phyloP scores from a whole-genome alignment of 2,797 vertebrate species.

The Rallus crepitans region DNA sequence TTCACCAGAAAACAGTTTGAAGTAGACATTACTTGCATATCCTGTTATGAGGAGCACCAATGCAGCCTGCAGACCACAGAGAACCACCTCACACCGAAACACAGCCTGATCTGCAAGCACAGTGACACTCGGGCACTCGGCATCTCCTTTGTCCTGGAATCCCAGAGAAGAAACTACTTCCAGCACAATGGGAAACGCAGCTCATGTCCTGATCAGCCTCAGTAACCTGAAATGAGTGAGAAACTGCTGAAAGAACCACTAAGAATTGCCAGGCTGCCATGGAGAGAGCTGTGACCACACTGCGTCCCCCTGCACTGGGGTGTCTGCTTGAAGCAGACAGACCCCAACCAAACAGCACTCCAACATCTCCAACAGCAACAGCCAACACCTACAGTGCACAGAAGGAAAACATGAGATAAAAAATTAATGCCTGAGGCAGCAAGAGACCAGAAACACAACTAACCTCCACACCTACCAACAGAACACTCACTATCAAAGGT shows the following conservation, averaged over 20 bases:
- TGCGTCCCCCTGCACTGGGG: fast-evolving
- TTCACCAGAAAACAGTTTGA: not conserved
- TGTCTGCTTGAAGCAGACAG: fast-evolving
- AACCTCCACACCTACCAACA: fast-evolving
- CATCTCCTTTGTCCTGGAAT: not conserved
- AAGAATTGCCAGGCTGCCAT: no score
- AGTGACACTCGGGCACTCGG: fast-evolving
- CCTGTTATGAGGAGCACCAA: not conserved
- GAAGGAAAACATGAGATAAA: fast-evolving
- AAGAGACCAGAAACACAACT: not conserved
- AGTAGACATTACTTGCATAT: not conserved
- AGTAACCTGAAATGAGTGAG: not conserved
- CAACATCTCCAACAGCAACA: not conserved
- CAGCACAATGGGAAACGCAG: not conserved
- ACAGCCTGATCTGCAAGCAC: not conserved
- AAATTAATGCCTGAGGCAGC: not conserved
- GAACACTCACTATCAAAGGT: not conserved
- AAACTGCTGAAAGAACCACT: not conserved
- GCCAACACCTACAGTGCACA: fast-evolving
- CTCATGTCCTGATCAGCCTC: not conserved
- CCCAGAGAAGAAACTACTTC: not conserved
- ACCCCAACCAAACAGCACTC: not conserved
- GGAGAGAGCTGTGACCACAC: not conserved
- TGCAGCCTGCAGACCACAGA: not conserved
- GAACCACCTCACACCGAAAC: not conserved